Conservation (phyloP, 92 coral and sea anemone genomes). For the Virgularia gustaviana region DNA sequence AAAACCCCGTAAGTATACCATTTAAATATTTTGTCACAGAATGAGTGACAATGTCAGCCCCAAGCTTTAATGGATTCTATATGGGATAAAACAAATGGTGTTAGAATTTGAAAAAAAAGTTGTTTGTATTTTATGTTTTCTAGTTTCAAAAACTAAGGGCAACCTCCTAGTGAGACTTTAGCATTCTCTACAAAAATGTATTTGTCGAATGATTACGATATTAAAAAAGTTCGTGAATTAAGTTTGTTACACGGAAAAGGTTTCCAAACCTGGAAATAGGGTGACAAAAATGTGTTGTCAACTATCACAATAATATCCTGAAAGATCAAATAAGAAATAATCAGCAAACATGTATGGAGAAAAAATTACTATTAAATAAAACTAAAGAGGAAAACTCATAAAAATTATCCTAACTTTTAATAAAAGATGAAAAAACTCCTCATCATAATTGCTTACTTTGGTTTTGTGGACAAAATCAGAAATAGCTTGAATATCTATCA, state of each 20-base stretch:
- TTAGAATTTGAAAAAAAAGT: not conserved
- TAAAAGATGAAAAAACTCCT: not conserved
- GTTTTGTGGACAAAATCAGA: constrained; percentile 79
- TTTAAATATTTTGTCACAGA: constrained; percentile 94
- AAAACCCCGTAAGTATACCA: constrained; percentile 46
- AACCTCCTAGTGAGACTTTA: too few relatives aligned
- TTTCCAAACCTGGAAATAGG: constrained; percentile 87
- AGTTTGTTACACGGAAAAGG: too few relatives aligned
- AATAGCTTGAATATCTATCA: constrained; percentile 79
- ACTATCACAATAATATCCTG: constrained; percentile 81
- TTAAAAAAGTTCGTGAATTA: too few relatives aligned
- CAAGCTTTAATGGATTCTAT: constrained; percentile 86
- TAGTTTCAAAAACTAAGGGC: not conserved
- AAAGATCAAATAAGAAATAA: not conserved
- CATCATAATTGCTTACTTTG: constrained; percentile 54
- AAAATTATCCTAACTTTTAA: not conserved
- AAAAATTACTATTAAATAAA: not conserved
- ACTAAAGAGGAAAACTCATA: not conserved
- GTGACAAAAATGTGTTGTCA: constrained; percentile 93
- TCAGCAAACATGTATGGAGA: not conserved
- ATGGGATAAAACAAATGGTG: not conserved
- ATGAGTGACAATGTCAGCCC: constrained; percentile 94
- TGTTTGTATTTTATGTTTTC: not conserved
- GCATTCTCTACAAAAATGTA: too few relatives aligned
- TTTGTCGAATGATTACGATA: too few relatives aligned